Evolutionary conservation across 2,888 invertebrate genomes (phyloP).

Genomic region (Colostygia pectinataria): DNA sequence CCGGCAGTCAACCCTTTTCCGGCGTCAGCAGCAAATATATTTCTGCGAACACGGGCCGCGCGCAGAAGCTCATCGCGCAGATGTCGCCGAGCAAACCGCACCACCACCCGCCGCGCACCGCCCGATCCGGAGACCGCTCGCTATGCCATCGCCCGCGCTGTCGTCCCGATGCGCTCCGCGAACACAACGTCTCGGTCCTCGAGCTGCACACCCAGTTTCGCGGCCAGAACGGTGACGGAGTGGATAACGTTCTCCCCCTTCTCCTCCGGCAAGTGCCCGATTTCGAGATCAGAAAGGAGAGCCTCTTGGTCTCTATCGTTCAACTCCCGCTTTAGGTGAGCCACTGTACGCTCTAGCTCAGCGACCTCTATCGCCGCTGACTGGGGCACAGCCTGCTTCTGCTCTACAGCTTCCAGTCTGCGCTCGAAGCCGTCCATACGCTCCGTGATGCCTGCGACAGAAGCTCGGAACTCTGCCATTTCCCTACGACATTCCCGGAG

Average conservation of each 20-base stretch:
- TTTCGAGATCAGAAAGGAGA: too few species aligned
- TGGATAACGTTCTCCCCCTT: too few species aligned
- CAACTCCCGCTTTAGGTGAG: neutral
- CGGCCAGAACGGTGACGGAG: too few species aligned
- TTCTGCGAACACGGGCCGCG: constrained; percentile 1
- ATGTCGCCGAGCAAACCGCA: neutral
- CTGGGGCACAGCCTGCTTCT: neutral
- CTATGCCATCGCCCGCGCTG: neutral
- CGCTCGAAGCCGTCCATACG: neutral
- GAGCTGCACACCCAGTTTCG: too few species aligned
- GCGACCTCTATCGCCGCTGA: too few species aligned
- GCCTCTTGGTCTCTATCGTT: too few species aligned
- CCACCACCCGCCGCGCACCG: too few species aligned
- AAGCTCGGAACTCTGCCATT: neutral
- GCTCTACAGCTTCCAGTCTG: neutral
- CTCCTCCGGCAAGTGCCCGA: neutral
- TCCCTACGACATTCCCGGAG: neutral
- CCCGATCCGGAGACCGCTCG: neutral
- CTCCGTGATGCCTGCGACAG: neutral
- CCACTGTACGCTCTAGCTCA: neutral
- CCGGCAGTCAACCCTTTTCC: too few species aligned
- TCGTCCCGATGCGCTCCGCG: too few species aligned
- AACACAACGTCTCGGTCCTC: too few species aligned
- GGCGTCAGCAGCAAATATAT: too few species aligned
- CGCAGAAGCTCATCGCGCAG: neutral